Evolutionary conservation across 2,113 vertebrate genomes (phyloP).

Genomic region (Pygathrix nemaeus): DNA sequence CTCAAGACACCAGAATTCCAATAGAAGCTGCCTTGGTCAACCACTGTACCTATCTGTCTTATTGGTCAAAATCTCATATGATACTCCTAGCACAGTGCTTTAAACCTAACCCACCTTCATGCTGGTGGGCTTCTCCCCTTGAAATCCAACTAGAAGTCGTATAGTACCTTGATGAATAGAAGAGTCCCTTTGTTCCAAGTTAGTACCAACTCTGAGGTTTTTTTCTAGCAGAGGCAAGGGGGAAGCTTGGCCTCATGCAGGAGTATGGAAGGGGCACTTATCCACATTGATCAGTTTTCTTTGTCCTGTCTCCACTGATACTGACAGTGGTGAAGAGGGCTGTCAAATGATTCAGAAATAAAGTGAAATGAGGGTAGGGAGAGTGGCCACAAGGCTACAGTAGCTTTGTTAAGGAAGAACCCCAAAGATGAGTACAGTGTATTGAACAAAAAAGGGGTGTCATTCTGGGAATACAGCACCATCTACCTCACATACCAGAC

Average conservation of each 20-base stretch:
- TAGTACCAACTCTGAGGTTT: background rate
- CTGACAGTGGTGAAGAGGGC: background rate
- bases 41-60: background rate
- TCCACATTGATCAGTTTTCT: background rate
- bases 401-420: background rate
- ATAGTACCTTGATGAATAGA: background rate
- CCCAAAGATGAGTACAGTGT: background rate
- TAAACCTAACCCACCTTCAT: background rate
- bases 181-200: conserved; percentile 4
- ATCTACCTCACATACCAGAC: background rate
- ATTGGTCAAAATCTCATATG: background rate
- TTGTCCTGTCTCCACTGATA: background rate
- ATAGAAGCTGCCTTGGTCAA: background rate
- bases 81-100: background rate
- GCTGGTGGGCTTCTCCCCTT: background rate
- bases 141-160: background rate
- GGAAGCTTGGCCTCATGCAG: background rate
- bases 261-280: background rate
- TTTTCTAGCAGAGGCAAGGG: background rate
- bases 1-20: background rate
- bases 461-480: background rate
- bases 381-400: background rate
- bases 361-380: background rate
- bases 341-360: conserved; percentile 22
- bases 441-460: background rate